Evolutionary conservation across 2,888 invertebrate species (phyloP).

Genomic region (Plagodis pulveraria): DNA sequence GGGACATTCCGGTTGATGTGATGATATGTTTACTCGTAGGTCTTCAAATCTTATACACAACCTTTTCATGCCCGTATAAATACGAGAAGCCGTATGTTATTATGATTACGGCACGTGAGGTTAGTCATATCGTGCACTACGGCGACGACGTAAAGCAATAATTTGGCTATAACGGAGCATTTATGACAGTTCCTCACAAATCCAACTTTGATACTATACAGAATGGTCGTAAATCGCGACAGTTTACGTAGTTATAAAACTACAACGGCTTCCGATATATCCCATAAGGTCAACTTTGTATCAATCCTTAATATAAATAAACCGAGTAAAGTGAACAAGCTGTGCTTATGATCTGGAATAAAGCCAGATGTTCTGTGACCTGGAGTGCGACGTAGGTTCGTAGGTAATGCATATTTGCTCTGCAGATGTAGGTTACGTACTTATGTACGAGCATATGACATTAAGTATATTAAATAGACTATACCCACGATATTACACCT

Average conservation of each 20-base stretch:
- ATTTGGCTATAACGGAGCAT: background rate
- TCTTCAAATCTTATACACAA: too few relatives aligned
- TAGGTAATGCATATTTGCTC: too few relatives aligned
- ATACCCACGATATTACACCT: too few relatives aligned
- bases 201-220: constrained; percentile 6
- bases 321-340: background rate
- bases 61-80: too few relatives aligned
- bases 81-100: too few relatives aligned
- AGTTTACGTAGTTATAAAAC: constrained; percentile 12
- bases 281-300: constrained; percentile 14
- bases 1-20: too few relatives aligned
- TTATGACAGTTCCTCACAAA: background rate
- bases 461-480: too few relatives aligned
- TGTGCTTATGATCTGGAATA: constrained; percentile 15
- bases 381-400: constrained; percentile 5
- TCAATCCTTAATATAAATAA: constrained; percentile 13
- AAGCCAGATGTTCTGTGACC: constrained; percentile 26
- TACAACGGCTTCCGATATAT: constrained; percentile 12
- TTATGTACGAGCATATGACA: too few relatives aligned
- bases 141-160: constrained; percentile 11
- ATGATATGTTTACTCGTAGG: too few relatives aligned
- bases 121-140: background rate
- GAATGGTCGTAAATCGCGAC: constrained; percentile 2
- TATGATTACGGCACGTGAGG: too few relatives aligned
- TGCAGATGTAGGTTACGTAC: too few relatives aligned